A percentile compares a stretch with the other conserved stretches of the same genome.
phyloP scores from a whole-genome alignment of 2,888 invertebrate species.

The Macaria notata region DNA sequence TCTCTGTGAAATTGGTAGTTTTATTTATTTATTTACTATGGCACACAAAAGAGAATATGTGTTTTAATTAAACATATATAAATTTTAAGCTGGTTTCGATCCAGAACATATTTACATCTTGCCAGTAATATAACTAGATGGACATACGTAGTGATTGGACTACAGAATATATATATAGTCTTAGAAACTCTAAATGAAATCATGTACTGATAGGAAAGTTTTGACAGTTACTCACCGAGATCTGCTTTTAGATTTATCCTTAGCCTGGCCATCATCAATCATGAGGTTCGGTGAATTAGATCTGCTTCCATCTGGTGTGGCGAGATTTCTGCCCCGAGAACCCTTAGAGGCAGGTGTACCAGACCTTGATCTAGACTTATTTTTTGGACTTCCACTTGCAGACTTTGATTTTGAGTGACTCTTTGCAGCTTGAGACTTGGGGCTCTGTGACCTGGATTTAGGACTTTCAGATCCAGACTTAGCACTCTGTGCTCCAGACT shows the following conservation, averaged over 20 bases:
- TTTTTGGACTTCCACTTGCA: slow-evolving; percentile 28
- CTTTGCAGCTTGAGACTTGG: slow-evolving; percentile 62
- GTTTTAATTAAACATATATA: too few relatives aligned
- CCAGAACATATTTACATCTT: too few relatives aligned
- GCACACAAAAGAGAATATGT: too few relatives aligned
- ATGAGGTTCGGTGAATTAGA: slow-evolving; percentile 80
- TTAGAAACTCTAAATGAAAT: too few relatives aligned
- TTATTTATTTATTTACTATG: too few relatives aligned
- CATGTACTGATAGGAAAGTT: too few relatives aligned
- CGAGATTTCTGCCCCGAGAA: slow-evolving; percentile 59
- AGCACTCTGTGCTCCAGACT: slow-evolving; percentile 57
- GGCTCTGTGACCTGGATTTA: slow-evolving; percentile 53
- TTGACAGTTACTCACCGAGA: slow-evolving; percentile 54
- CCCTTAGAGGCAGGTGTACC: slow-evolving; percentile 34
- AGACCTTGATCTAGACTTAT: slow-evolving; percentile 43
- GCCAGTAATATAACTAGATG: too few relatives aligned
- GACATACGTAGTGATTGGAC: too few relatives aligned
- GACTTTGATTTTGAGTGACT: slow-evolving; percentile 30
- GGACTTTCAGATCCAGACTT: slow-evolving; percentile 58
- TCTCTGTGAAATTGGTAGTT: too few relatives aligned
- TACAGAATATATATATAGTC: too few relatives aligned
- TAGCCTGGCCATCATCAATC: slow-evolving; percentile 73
- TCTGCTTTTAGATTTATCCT: slow-evolving; percentile 66
- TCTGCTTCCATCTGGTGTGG: slow-evolving; percentile 57
- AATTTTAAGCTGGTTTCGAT: too few relatives aligned